phyloP scores from a whole-genome alignment of 2,797 vertebrate genomes.

The Arnoldichthys spilopterus region DNA sequence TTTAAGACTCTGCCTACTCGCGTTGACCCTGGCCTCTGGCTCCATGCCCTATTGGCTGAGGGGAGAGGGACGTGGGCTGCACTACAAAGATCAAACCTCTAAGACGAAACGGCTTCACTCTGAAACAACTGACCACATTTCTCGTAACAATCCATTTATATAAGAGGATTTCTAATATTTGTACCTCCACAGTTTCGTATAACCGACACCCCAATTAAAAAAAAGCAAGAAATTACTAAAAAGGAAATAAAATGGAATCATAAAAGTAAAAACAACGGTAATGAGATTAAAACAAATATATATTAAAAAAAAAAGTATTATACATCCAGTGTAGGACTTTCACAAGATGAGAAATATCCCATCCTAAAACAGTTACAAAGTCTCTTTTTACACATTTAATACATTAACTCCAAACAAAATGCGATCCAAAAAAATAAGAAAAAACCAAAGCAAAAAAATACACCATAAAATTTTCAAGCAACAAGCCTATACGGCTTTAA shows the following conservation, averaged over 20 bases:
- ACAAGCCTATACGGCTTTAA: constrained; percentile 62
- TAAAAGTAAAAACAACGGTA: constrained; percentile 61
- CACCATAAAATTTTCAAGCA: constrained; percentile 73
- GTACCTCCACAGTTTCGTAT: constrained; percentile 59
- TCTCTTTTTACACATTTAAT: constrained; percentile 78
- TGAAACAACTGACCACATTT: constrained; percentile 70
- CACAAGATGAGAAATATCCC: constrained; percentile 77
- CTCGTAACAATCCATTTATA: constrained; percentile 65
- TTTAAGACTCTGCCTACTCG: neutral
- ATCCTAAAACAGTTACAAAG: constrained; percentile 68
- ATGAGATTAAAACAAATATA: constrained; percentile 55
- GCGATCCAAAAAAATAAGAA: constrained; percentile 62
- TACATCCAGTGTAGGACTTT: constrained; percentile 87
- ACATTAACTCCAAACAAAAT: constrained; percentile 74
- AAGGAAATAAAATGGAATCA: constrained; percentile 53
- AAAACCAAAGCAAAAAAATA: constrained; percentile 65
- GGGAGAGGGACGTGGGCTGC: neutral
- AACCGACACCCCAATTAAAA: constrained; percentile 72
- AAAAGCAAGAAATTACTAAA: constrained; percentile 66
- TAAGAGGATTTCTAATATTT: constrained; percentile 59
- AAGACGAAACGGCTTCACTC: constrained; percentile 47
- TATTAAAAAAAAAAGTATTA: constrained; percentile 58
- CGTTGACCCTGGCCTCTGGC: neutral
- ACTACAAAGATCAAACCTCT: constrained; percentile 13
- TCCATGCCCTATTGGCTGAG: neutral